phyloP scores from a whole-genome alignment of 2,797 vertebrate genomes.

The Betta splendens region DNA sequence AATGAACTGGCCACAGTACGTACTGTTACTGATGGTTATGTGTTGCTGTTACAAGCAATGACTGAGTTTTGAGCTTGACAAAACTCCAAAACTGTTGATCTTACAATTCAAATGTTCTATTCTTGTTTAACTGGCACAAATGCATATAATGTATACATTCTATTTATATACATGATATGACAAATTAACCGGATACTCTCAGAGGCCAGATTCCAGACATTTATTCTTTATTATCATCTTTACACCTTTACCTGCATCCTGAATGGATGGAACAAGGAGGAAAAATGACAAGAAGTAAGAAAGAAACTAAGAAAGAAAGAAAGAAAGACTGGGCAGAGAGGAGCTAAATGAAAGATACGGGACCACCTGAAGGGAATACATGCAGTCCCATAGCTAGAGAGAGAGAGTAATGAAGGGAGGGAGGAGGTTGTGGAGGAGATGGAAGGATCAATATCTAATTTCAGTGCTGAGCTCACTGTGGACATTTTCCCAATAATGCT shows the following conservation, averaged over 20 bases:
- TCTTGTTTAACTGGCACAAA: too few relatives aligned
- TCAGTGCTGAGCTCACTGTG: slow-evolving; percentile 87
- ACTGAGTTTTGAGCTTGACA: too few relatives aligned
- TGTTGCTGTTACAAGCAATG: too few relatives aligned
- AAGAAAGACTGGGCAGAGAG: not conserved
- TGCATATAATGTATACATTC: too few relatives aligned
- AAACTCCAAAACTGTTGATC: too few relatives aligned
- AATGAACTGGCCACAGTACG: too few relatives aligned
- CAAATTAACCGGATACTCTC: not conserved
- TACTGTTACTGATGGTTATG: too few relatives aligned
- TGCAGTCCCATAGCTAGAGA: slow-evolving; percentile 40
- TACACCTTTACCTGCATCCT: not conserved
- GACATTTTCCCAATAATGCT: slow-evolving; percentile 94
- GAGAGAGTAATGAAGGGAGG: slow-evolving; percentile 7
- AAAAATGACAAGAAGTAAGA: slow-evolving; percentile 41
- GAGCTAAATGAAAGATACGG: slow-evolving; percentile 50
- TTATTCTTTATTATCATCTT: slow-evolving; percentile 3
- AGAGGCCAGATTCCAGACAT: not conserved
- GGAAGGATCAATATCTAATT: slow-evolving; percentile 98
- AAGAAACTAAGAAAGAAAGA: too few relatives aligned
- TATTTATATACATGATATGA: not conserved
- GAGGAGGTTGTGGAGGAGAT: slow-evolving; percentile 44
- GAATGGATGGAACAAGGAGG: slow-evolving; percentile 12
- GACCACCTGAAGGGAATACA: slow-evolving; percentile 44
- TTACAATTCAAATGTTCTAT: too few relatives aligned